These are phyloP conservation scores for Scaptomyza graminum DNA, from an alignment of 1,140 invertebrate species.

Conservation along the genomic window DNA sequence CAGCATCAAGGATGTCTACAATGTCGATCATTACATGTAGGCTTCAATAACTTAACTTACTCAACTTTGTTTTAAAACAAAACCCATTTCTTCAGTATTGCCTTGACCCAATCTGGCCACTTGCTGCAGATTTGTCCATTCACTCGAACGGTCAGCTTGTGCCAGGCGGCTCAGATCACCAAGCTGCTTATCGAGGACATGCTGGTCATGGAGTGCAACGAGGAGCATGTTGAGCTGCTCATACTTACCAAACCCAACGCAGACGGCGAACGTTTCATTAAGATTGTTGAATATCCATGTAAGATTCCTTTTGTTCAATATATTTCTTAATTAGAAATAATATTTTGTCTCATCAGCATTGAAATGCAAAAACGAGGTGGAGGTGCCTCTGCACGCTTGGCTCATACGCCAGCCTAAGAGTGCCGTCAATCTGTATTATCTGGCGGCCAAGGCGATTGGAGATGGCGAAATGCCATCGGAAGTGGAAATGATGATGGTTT, in stretches of 20 bases:
- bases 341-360: slow-evolving; percentile 46
- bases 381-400: slow-evolving; percentile 69
- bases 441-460: slow-evolving; percentile 52
- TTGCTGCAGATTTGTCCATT: slow-evolving; percentile 76
- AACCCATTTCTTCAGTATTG: slow-evolving; percentile 47
- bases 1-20: slow-evolving; percentile 66
- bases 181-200: slow-evolving; percentile 70
- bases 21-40: slow-evolving; percentile 73
- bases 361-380: slow-evolving; percentile 75
- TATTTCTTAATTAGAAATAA: too few relatives aligned
- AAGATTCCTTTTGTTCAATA: slow-evolving; percentile 13
- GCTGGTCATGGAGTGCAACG: slow-evolving; percentile 69
- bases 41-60: slow-evolving; percentile 9
- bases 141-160: slow-evolving; percentile 47
- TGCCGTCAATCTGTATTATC: slow-evolving; percentile 78
- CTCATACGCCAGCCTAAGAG: slow-evolving; percentile 75
- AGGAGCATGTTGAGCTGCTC: slow-evolving; percentile 71
- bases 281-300: slow-evolving; percentile 80
- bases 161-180: slow-evolving; percentile 9
- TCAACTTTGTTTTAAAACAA: neutral
- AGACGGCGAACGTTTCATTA: slow-evolving; percentile 54
- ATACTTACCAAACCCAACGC: slow-evolving; percentile 60
- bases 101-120: slow-evolving; percentile 67
- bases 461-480: slow-evolving; percentile 42
- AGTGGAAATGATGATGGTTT: slow-evolving; percentile 78